Percentiles rank a stretch among this genome's conserved stretches.
Conservation (phyloP, 2,888 invertebrate species). For the Rhodophaea formosa region DNA sequence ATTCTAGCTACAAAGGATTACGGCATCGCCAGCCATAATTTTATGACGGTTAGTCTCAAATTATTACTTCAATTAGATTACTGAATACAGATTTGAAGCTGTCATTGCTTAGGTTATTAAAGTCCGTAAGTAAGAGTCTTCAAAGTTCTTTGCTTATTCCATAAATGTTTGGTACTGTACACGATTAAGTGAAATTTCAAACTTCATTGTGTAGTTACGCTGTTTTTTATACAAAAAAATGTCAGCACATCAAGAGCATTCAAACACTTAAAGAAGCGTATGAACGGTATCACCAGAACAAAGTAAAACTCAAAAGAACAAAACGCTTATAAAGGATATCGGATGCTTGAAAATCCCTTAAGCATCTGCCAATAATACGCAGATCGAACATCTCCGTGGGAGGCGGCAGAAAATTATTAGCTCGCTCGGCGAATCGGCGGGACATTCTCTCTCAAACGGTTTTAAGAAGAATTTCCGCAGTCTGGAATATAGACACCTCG, state of each 20-base stretch:
- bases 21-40: too few species aligned
- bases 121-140: too few species aligned
- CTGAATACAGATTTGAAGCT: too few species aligned
- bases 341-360: constrained; percentile 52
- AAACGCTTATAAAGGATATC: constrained; percentile 41
- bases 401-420: constrained; percentile 69
- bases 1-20: background rate
- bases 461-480: constrained; percentile 69
- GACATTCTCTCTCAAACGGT: constrained; percentile 60
- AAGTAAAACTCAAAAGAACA: constrained; percentile 21
- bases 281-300: background rate
- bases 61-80: too few species aligned
- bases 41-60: too few species aligned
- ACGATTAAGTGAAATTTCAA: too few species aligned
- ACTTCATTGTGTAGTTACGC: too few species aligned
- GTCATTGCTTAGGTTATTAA: too few species aligned
- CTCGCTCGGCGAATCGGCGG: constrained; percentile 62
- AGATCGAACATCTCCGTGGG: constrained; percentile 58
- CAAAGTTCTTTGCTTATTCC: too few species aligned
- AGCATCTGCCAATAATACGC: constrained; percentile 59
- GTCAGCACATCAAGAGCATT: background rate
- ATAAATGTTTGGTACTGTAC: too few species aligned
- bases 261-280: background rate
- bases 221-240: too few species aligned
- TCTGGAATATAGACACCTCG: constrained; percentile 77